These are phyloP conservation scores for Enteromius mattozi DNA, from an alignment of 2,797 vertebrate species.

Conservation along the genomic window DNA sequence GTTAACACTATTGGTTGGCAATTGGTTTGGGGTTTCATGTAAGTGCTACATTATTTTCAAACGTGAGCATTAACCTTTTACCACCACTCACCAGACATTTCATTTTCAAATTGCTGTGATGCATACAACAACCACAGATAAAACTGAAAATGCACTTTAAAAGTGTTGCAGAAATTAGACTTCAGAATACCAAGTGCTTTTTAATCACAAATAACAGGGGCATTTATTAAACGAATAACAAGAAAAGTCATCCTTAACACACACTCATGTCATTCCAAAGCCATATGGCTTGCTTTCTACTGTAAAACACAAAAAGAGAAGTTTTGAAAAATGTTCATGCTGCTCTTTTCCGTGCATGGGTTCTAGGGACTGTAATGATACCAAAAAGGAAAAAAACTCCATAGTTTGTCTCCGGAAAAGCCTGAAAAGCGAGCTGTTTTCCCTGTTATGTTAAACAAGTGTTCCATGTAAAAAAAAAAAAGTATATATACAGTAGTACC, in stretches of 20 bases:
- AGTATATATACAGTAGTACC: no score
- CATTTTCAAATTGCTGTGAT: not conserved
- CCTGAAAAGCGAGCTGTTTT: not conserved
- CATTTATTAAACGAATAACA: not conserved
- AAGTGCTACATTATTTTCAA: not conserved
- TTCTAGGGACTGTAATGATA: not conserved
- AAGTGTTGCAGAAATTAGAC: no score
- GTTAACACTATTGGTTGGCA: not conserved
- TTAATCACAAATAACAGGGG: not conserved
- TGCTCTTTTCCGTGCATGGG: not conserved
- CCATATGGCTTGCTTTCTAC: not conserved
- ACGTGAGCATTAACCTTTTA: not conserved
- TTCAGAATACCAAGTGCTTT: no score
- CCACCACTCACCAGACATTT: not conserved
- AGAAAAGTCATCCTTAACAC: not conserved
- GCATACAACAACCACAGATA: not conserved
- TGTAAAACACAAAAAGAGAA: not conserved
- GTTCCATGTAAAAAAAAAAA: not conserved
- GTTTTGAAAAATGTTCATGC: slow-evolving; percentile 1
- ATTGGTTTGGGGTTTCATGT: not conserved
- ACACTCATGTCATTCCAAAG: not conserved
- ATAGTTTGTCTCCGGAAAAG: not conserved
- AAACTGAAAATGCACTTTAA: not conserved
- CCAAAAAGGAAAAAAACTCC: not conserved
- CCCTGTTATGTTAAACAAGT: not conserved